A percentile compares a stretch with the other conserved stretches of the same genome.
Conservation (phyloP, 2,113 vertebrate species). For the Mungos mungo region DNA sequence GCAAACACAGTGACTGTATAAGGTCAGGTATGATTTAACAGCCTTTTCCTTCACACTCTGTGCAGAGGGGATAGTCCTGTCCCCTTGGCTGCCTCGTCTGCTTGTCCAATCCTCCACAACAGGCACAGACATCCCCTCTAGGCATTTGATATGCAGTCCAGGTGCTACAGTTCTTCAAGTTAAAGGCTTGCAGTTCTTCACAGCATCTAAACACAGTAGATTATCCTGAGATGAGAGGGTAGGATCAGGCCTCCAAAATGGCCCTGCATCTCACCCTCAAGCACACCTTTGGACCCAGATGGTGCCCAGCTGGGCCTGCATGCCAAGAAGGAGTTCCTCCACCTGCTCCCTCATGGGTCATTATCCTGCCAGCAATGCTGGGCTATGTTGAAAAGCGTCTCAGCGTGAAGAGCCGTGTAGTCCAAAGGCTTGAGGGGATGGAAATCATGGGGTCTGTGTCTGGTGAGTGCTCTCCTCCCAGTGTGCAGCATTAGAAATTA, state of each 20-base stretch:
- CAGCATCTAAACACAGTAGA: neutral
- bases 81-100: too few relatives aligned
- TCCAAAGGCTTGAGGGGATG: neutral
- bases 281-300: neutral
- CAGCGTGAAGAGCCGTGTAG: neutral
- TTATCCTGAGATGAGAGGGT: neutral
- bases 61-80: too few relatives aligned
- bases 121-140: neutral
- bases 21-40: neutral
- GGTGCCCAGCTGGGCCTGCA: rapidly evolving
- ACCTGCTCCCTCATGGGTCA: neutral
- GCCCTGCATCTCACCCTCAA: neutral
- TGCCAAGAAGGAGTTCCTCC: neutral
- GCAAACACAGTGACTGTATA: neutral
- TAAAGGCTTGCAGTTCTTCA: neutral
- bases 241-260: neutral
- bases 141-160: too few relatives aligned
- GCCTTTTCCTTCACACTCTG: neutral
- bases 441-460: neutral
- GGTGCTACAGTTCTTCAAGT: neutral
- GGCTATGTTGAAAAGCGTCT: neutral
- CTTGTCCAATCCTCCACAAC: neutral
- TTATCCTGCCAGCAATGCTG: neutral
- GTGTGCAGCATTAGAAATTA: neutral
- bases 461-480: neutral